phyloP scores from a whole-genome alignment of 2,888 invertebrate genomes.

The Sesamia inferens region DNA sequence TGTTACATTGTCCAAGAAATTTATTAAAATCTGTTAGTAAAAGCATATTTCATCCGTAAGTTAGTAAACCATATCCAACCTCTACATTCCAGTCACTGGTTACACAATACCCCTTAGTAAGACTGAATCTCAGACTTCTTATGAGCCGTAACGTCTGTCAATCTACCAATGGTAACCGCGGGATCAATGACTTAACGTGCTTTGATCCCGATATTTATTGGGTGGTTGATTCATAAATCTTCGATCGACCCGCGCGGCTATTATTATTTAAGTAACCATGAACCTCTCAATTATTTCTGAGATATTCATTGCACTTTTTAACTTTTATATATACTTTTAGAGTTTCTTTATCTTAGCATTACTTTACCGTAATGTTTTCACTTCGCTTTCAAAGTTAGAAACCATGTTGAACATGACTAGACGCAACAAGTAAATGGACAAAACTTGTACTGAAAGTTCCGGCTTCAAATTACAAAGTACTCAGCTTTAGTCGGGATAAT shows the following conservation, averaged over 20 bases:
- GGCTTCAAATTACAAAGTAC: conserved; percentile 32
- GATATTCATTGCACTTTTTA: not conserved
- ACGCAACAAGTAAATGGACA: conserved; percentile 38
- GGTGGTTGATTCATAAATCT: not conserved
- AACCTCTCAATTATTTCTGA: not conserved
- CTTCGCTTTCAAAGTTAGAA: not conserved
- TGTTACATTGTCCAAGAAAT: too few relatives aligned
- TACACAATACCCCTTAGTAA: not conserved
- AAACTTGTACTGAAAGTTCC: conserved; percentile 16
- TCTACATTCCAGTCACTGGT: not conserved
- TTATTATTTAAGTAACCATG: not conserved
- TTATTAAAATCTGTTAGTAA: too few relatives aligned
- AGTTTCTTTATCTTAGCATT: not conserved
- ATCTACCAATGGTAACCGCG: not conserved
- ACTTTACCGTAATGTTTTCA: not conserved
- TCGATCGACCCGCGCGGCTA: not conserved
- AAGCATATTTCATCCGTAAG: too few relatives aligned
- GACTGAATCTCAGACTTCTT: not conserved
- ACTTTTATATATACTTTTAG: not conserved
- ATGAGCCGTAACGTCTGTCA: not conserved
- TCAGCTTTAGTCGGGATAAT: conserved; percentile 16
- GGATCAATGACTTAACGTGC: not conserved
- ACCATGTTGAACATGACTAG: conserved; percentile 1
- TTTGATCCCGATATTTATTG: not conserved
- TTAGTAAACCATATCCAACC: too few relatives aligned